phyloP scores from a whole-genome alignment of 2,797 vertebrate species.

The Cuniculus paca region DNA sequence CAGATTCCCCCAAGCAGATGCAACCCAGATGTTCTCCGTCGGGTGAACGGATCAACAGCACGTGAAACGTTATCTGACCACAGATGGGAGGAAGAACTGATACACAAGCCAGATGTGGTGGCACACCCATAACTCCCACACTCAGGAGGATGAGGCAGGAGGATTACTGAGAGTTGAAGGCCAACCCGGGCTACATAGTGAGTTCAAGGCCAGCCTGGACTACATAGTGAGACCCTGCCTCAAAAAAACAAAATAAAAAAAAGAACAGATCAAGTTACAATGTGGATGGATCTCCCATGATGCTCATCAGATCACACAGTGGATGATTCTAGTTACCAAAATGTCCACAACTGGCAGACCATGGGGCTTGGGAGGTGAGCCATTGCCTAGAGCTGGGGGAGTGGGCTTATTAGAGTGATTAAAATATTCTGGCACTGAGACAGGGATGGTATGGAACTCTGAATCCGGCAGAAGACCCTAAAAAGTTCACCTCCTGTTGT shows the following conservation, averaged over 20 bases:
- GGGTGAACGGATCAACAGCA: fast-evolving
- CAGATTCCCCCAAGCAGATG: background rate
- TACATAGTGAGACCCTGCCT: background rate
- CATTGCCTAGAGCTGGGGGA: background rate
- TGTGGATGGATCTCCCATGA: background rate
- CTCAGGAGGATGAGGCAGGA: background rate
- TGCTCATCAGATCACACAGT: fast-evolving
- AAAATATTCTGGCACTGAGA: background rate
- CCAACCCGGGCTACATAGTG: background rate
- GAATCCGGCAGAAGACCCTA: background rate
- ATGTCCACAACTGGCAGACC: fast-evolving
- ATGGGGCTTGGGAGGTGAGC: fast-evolving
- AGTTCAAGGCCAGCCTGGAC: background rate
- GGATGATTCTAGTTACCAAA: fast-evolving
- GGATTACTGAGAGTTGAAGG: background rate
- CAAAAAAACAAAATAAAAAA: background rate
- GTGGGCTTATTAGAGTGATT: fast-evolving
- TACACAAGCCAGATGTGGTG: fast-evolving
- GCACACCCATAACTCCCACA: background rate
- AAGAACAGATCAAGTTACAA: background rate
- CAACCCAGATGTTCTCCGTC: background rate
- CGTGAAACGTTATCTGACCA: fast-evolving
- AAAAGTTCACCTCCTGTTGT: fast-evolving
- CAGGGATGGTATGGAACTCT: background rate
- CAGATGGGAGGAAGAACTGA: fast-evolving